Evolutionary conservation across 2,797 vertebrate species (phyloP).

Genomic region (Xyrichtys novacula): DNA sequence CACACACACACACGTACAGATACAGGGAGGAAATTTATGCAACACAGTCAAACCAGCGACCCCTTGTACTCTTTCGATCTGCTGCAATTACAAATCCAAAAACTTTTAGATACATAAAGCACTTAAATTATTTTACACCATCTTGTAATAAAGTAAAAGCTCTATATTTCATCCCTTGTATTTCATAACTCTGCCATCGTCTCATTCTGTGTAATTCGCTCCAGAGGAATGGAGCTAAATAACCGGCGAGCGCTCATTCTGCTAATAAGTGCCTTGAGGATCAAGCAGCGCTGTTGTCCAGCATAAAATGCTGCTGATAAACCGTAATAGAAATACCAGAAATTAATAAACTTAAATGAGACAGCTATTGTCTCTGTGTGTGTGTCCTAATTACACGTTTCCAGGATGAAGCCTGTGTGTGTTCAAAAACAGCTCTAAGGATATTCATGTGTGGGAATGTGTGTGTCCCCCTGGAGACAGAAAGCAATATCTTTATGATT

Average conservation of each 20-base stretch:
- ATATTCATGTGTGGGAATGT: slow-evolving; percentile 42
- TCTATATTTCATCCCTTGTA: slow-evolving; percentile 29
- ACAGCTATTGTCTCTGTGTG: slow-evolving; percentile 45
- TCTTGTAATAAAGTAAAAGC: slow-evolving; percentile 36
- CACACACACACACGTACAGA: background rate
- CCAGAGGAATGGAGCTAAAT: slow-evolving; percentile 61
- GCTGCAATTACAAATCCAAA: slow-evolving; percentile 16
- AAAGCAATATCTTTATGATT: slow-evolving; percentile 83
- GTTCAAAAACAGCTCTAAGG: background rate
- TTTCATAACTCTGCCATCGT: slow-evolving; percentile 53
- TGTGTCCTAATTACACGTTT: slow-evolving; percentile 54
- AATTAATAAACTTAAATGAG: slow-evolving; percentile 70
- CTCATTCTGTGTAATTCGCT: slow-evolving; percentile 65
- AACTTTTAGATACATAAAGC: slow-evolving; percentile 18
- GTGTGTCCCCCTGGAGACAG: slow-evolving; percentile 66
- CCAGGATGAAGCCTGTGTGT: slow-evolving; percentile 21
- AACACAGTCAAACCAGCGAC: slow-evolving; percentile 16
- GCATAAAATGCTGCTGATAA: slow-evolving; percentile 46
- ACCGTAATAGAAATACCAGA: slow-evolving; percentile 58
- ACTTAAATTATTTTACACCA: slow-evolving; percentile 34
- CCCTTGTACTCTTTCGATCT: too few relatives aligned
- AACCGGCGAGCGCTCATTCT: slow-evolving; percentile 36
- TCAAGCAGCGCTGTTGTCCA: slow-evolving; percentile 43
- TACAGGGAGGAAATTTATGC: background rate
- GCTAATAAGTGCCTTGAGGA: slow-evolving; percentile 55